Conservation (phyloP, 1,140 invertebrate genomes). For the Heliothis virescens region DNA sequence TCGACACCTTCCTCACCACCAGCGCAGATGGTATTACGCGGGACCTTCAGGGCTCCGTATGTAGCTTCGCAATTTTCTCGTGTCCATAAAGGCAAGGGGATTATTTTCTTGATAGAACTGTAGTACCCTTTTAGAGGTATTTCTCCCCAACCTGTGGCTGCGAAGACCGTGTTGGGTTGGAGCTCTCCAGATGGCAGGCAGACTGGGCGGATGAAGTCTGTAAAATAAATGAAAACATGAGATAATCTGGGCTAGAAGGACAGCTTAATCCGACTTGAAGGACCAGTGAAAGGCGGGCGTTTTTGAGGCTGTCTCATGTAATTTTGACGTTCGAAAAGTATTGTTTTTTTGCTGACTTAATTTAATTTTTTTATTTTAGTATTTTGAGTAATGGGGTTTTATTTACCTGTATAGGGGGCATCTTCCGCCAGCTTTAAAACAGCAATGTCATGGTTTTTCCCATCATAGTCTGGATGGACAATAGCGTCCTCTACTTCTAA, state of each 20-base stretch:
- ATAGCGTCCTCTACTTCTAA: slow-evolving; percentile 29
- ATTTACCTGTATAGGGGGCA: slow-evolving; percentile 54
- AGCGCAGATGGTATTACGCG: slow-evolving; percentile 60
- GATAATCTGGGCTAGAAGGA: neutral
- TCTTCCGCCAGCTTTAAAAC: slow-evolving; percentile 49
- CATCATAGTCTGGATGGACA: slow-evolving; percentile 50
- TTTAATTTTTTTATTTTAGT: neutral
- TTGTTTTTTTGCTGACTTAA: too few relatives aligned
- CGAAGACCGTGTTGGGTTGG: slow-evolving; percentile 66
- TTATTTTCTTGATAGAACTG: slow-evolving; percentile 59
- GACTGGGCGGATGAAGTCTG: slow-evolving; percentile 68
- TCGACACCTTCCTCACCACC: slow-evolving; percentile 60
- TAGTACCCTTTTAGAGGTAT: slow-evolving; percentile 65
- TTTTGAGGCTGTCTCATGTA: too few relatives aligned
- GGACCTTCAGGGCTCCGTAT: slow-evolving; percentile 65
- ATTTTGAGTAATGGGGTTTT: neutral
- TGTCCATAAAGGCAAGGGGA: slow-evolving; percentile 55
- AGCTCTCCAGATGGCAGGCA: slow-evolving; percentile 59
- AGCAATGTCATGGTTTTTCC: slow-evolving; percentile 50
- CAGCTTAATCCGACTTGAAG: neutral
- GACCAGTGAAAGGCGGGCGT: neutral
- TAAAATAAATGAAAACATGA: slow-evolving; percentile 23
- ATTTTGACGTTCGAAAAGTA: too few relatives aligned
- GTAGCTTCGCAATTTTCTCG: slow-evolving; percentile 78
- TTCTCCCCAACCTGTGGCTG: slow-evolving; percentile 90